phyloP scores from a whole-genome alignment of 2,113 vertebrate genomes.

The Plotosus lineatus region DNA sequence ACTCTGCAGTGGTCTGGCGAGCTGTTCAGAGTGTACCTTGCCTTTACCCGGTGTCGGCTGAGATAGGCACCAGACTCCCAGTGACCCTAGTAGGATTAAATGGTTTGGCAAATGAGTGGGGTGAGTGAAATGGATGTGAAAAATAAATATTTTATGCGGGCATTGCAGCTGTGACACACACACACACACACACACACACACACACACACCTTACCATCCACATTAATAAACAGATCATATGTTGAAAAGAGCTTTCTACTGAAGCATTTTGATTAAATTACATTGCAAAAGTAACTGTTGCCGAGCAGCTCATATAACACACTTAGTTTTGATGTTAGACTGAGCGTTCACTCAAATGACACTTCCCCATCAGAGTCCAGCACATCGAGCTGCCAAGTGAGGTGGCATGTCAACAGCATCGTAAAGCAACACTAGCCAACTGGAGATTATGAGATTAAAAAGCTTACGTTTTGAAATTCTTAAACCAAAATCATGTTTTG shows the following conservation, averaged over 20 bases:
- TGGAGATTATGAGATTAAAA: neutral
- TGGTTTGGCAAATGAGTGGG: too few species aligned
- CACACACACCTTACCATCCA: neutral
- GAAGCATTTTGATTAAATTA: slow-evolving; percentile 5
- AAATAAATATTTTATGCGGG: neutral
- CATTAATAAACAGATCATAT: slow-evolving; percentile 13
- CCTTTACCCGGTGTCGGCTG: too few species aligned
- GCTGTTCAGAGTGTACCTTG: too few species aligned
- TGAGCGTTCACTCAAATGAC: neutral
- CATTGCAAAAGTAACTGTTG: neutral
- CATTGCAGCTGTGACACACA: neutral
- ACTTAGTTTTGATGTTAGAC: neutral
- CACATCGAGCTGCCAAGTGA: neutral
- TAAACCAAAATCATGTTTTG: neutral
- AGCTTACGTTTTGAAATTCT: neutral
- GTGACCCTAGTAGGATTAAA: too few species aligned
- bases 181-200: neutral
- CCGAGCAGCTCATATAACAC: neutral
- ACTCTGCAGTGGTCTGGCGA: too few species aligned
- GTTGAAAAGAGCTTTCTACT: slow-evolving; percentile 12
- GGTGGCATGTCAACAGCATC: neutral
- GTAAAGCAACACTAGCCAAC: neutral
- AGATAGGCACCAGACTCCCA: too few species aligned
- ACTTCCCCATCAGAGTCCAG: neutral
- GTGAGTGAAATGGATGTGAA: too few species aligned